Conservation (phyloP, 1,140 invertebrate genomes). For the Aricia agestis region DNA sequence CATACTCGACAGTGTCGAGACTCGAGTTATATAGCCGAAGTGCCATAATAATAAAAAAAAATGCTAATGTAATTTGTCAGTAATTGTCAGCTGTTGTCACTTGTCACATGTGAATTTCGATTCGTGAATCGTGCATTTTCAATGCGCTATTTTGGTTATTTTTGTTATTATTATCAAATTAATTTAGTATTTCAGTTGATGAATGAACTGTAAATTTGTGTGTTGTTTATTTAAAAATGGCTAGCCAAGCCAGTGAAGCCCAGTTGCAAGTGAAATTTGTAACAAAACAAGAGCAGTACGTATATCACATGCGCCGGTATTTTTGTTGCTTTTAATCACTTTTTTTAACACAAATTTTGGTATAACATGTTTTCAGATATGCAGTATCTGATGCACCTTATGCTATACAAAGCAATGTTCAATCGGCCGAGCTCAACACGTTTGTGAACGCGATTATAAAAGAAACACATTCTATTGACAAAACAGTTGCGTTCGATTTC, state of each 20-base stretch:
- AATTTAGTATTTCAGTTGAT: neutral
- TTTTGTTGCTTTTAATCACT: neutral
- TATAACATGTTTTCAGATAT: conserved; percentile 80
- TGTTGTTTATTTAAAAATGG: conserved; percentile 35
- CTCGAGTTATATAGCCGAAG: too few species aligned
- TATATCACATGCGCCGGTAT: conserved; percentile 34
- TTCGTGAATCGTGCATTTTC: neutral
- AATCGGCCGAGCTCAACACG: conserved; percentile 83
- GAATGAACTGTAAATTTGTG: neutral
- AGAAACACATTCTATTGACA: conserved; percentile 76
- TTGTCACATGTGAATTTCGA: neutral
- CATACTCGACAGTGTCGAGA: too few species aligned
- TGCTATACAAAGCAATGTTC: conserved; percentile 84
- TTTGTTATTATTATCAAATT: neutral
- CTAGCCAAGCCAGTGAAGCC: conserved; percentile 41
- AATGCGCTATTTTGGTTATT: neutral
- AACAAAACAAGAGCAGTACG: conserved; percentile 89
- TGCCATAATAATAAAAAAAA: too few species aligned
- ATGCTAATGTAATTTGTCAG: too few species aligned
- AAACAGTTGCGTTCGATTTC: conserved; percentile 91
- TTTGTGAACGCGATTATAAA: conserved; percentile 88
- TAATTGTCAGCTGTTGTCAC: neutral
- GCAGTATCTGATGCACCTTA: conserved; percentile 90
- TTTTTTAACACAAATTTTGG: conserved; percentile 4
- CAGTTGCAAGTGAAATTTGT: conserved; percentile 85